A percentile compares a stretch with the other conserved stretches of the same genome.
phyloP scores from a whole-genome alignment of 2,797 vertebrate genomes.

The Crocidura indochinensis region DNA sequence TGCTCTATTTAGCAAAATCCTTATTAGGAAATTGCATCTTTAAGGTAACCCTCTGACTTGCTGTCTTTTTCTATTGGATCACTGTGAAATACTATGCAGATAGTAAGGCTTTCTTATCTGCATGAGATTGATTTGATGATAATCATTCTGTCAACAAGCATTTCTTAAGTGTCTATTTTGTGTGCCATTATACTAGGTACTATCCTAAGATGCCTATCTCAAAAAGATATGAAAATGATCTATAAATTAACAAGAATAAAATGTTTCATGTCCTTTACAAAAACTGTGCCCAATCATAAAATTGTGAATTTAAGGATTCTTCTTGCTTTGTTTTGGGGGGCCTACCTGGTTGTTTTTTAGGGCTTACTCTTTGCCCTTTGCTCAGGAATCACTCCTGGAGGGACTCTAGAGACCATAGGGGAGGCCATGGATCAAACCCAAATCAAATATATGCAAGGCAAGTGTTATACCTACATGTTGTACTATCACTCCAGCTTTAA shows the following conservation, averaged over 20 bases:
- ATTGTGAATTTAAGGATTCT: slow-evolving; percentile 49
- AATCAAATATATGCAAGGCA: no score
- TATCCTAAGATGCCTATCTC: slow-evolving; percentile 7
- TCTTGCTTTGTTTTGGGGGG: no score
- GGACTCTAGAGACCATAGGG: no score
- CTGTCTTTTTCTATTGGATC: slow-evolving; percentile 38
- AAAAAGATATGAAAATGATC: slow-evolving; percentile 37
- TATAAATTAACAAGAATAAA: slow-evolving; percentile 60
- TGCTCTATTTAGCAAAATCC: slow-evolving; percentile 64
- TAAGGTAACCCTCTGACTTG: neutral
- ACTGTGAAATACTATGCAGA: slow-evolving; percentile 16
- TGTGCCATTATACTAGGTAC: slow-evolving; percentile 25
- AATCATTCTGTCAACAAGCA: slow-evolving; percentile 37
- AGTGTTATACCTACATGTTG: no score
- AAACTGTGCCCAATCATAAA: slow-evolving; percentile 4
- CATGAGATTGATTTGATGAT: slow-evolving; percentile 32
- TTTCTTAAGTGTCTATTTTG: slow-evolving; percentile 71
- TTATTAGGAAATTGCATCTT: slow-evolving; percentile 50
- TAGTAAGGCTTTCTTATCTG: slow-evolving; percentile 55
- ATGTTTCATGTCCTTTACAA: slow-evolving; percentile 49
- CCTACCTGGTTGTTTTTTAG: no score
- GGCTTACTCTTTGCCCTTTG: no score
- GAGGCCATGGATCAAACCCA: no score
- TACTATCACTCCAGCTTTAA: no score
- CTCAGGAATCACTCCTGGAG: no score